phyloP scores from a whole-genome alignment of 2,113 vertebrate species.

The Candoia aspera region DNA sequence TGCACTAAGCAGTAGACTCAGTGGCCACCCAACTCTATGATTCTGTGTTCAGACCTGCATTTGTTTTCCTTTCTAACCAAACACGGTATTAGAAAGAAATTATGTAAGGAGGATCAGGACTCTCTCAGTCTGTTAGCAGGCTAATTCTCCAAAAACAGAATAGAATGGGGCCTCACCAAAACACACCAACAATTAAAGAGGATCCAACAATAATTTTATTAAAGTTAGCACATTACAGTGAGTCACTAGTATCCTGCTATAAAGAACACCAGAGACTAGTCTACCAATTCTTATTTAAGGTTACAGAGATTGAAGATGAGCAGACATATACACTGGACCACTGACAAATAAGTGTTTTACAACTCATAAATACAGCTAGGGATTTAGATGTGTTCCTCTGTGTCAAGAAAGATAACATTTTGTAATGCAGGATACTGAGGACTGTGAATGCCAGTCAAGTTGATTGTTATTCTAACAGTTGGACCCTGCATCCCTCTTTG shows the following conservation, averaged over 20 bases:
- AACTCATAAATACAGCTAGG: background rate
- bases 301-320: background rate
- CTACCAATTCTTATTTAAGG: background rate
- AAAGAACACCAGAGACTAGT: background rate
- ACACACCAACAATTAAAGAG: background rate
- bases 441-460: background rate
- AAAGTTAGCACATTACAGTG: background rate
- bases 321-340: background rate
- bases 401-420: background rate
- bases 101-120: background rate
- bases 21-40: background rate
- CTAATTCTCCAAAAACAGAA: background rate
- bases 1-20: background rate
- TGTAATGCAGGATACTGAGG: background rate
- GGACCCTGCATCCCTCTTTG: background rate
- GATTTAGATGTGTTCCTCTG: background rate
- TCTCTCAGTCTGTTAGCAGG: background rate
- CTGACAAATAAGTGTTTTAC: background rate
- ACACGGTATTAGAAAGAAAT: background rate
- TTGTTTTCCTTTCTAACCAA: background rate
- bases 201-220: background rate
- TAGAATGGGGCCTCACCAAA: background rate
- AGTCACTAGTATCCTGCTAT: background rate
- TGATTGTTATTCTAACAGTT: background rate
- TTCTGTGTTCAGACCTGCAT: background rate